Evolutionary conservation across 2,113 vertebrate genomes (phyloP).

Genomic region (Percina caprodes): DNA sequence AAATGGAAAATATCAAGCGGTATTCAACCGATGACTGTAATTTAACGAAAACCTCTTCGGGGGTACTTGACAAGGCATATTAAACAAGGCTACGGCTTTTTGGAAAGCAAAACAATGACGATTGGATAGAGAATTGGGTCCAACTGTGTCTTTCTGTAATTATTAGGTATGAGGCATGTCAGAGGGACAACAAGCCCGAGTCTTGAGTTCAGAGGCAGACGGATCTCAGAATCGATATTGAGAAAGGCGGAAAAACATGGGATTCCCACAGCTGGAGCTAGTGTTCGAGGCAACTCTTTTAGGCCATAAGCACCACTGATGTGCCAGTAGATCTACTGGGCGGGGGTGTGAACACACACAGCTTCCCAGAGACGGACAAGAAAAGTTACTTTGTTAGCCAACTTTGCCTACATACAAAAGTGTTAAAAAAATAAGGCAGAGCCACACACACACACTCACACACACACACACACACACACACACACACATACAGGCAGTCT

Average conservation of each 20-base stretch:
- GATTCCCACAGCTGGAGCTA: slow-evolving; percentile 5
- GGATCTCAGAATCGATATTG: neutral
- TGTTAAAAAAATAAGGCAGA: slow-evolving; percentile 34
- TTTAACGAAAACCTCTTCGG: slow-evolving; percentile 71
- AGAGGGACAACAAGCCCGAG: neutral
- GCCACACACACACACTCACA: slow-evolving; percentile 22
- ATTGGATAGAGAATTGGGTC: neutral
- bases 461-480: slow-evolving; percentile 44
- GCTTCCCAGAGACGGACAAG: slow-evolving; percentile 43
- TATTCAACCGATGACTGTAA: slow-evolving; percentile 73
- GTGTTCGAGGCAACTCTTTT: slow-evolving; percentile 6
- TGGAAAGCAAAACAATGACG: slow-evolving; percentile 39
- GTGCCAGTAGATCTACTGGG: slow-evolving; percentile 32
- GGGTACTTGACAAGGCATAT: slow-evolving; percentile 66
- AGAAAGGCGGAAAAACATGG: neutral
- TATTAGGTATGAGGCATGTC: neutral
- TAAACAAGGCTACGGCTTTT: slow-evolving; percentile 55
- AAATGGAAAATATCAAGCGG: slow-evolving; percentile 72
- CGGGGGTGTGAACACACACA: slow-evolving; percentile 32
- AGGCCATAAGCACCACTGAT: slow-evolving; percentile 15
- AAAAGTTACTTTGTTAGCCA: slow-evolving; percentile 64
- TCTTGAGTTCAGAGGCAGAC: neutral
- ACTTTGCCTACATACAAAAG: slow-evolving; percentile 56
- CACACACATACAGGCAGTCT: slow-evolving; percentile 56
- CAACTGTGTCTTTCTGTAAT: slow-evolving; percentile 33